Base-by-base conservation (phyloP, 2,797 vertebrate species). In the Sebastes matsubarae region DNA sequence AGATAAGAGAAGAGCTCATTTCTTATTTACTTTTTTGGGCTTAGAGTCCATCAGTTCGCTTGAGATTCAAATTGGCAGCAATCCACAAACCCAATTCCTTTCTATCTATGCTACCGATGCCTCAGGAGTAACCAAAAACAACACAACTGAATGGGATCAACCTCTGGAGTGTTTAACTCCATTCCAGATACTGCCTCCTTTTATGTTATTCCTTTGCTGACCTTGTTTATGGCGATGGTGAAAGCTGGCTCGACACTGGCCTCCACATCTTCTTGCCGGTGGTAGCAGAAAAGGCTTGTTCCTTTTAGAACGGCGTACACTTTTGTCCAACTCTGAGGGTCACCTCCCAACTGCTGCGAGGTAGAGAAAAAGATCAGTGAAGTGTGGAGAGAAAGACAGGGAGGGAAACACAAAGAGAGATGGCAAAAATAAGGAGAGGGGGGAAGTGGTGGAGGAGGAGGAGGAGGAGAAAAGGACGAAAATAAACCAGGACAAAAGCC, bases 151-250 rank as follows among this genome's bases (percentile, higher is more conserved):
- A 69, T 60, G 18, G 13, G 68, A 54, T 79, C 59, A 42, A 66
- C 34, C 66, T 84, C 72, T 34, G 57, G 8, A 79, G 25, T n/a
- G 18, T 73, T 72, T 30, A 18, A 32, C 24, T 67, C 24, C 3
- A 65, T 61, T 68, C 27, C 22, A 66, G 12, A 61, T 20, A 46
- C 12, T 60, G 16, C 63, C 20, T 34, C 13, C 18, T 4, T 75
- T 67, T 77, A 52, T 24, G 10, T 1, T 12, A 36, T 24, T 73
- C 34, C 9, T 69, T 57, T 69, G 25, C 85, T 91, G 73, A 98
- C 98, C 97, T 98, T 99, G 94, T 96, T 98, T 92, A 99, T 92
- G 9, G 95, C 93, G 13, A 99, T 97, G 22, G 98, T 98, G 82
- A 98, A 95, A 25, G 96, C 94, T 0, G 97, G 97, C 84, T 98